Conservation (phyloP, 2,797 vertebrate species). For the Notoglanidium macrostoma region DNA sequence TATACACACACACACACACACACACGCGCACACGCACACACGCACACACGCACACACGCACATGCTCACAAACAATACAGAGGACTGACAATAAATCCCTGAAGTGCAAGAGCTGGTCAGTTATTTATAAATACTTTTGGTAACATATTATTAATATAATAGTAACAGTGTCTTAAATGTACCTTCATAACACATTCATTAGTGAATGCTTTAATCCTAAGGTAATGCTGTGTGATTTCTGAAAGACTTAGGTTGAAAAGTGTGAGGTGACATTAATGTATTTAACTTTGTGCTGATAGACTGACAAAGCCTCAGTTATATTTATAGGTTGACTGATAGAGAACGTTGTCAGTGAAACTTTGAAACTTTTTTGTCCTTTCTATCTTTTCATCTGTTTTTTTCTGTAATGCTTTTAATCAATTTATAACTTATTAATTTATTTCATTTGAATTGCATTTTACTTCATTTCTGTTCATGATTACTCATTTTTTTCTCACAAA, state of each 20-base stretch:
- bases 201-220: background rate
- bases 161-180: background rate
- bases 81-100: background rate
- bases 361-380: background rate
- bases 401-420: background rate
- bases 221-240: background rate
- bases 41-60: too few relatives aligned
- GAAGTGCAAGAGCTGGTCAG: background rate
- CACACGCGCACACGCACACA: too few relatives aligned
- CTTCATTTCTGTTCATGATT: background rate
- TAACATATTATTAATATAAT: background rate
- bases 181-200: background rate
- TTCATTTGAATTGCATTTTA: background rate
- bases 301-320: background rate
- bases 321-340: background rate
- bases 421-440: background rate
- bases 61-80: background rate
- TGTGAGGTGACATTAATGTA: background rate
- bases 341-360: background rate
- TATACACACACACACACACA: background rate
- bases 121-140: background rate
- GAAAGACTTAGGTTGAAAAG: background rate
- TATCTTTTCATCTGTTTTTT: background rate
- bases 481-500: background rate
- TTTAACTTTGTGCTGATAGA: background rate